These are phyloP conservation scores for Cyphomyrus discorhynchus DNA, from an alignment of 2,113 vertebrate species.

Conservation along the genomic window DNA sequence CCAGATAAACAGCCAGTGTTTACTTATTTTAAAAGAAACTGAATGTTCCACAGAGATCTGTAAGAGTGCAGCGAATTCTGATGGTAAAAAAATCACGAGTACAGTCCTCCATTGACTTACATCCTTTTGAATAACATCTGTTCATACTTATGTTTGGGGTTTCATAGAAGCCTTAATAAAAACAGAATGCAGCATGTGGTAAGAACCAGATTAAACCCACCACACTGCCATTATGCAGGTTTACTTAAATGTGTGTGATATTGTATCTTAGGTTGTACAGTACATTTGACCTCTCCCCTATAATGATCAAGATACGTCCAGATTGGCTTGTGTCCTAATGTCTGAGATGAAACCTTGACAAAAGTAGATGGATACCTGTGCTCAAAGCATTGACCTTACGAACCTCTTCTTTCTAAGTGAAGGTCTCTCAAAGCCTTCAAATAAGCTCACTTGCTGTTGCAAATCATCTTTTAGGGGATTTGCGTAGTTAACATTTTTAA, in stretches of 20 bases:
- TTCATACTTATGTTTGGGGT: background rate
- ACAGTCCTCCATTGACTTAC: background rate
- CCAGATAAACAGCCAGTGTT: background rate
- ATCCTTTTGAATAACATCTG: background rate
- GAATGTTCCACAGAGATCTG: background rate
- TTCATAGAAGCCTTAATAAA: background rate
- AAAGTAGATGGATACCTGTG: background rate
- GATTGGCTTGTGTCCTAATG: background rate
- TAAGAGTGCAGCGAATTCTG: background rate
- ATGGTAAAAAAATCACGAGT: background rate
- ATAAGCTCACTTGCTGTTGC: slow-evolving; percentile 1
- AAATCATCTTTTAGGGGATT: slow-evolving; percentile 30
- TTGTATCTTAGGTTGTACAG: background rate
- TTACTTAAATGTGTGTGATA: background rate
- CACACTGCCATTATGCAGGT: background rate
- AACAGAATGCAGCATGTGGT: background rate
- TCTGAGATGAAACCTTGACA: background rate
- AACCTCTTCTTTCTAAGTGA: background rate
- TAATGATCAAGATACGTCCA: background rate
- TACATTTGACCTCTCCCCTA: background rate
- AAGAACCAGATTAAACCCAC: background rate
- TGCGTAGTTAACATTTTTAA: slow-evolving; percentile 45
- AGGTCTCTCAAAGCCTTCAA: background rate
- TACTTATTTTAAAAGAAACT: background rate
- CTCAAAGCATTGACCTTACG: background rate